Conservation (phyloP, 2,888 invertebrate genomes). For the Scrobipalpa costella region DNA sequence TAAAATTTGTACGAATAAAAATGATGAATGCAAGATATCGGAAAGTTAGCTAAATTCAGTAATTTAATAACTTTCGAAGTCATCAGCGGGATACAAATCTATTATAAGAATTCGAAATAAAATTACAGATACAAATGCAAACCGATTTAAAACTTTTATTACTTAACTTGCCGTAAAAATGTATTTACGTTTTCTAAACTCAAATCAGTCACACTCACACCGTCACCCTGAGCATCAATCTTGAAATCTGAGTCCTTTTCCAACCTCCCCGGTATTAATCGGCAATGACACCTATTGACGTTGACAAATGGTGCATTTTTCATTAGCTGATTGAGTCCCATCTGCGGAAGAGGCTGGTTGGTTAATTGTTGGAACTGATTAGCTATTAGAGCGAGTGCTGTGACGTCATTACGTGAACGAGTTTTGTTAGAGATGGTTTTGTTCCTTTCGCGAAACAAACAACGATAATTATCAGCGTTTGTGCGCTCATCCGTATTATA, state of each 20-base stretch:
- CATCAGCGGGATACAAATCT: too few relatives aligned
- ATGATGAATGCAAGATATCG: too few relatives aligned
- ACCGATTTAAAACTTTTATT: too few relatives aligned
- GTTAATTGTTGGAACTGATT: slow-evolving; percentile 24
- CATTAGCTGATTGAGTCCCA: slow-evolving; percentile 32
- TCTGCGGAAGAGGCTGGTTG: slow-evolving; percentile 29
- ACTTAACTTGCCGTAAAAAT: too few relatives aligned
- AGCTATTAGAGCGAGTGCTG: slow-evolving; percentile 13
- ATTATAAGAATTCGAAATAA: too few relatives aligned
- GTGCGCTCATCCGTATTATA: too few relatives aligned
- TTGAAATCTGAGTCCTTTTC: neutral
- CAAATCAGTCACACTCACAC: neutral
- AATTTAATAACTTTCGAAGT: too few relatives aligned
- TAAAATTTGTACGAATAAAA: too few relatives aligned
- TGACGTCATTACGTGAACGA: slow-evolving; percentile 11
- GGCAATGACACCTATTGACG: slow-evolving; percentile 31
- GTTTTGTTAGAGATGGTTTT: slow-evolving; percentile 5
- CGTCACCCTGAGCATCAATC: slow-evolving; percentile 1
- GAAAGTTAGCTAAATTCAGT: too few relatives aligned
- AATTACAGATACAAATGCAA: too few relatives aligned
- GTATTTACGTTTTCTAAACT: too few relatives aligned
- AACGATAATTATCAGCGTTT: neutral
- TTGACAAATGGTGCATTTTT: slow-evolving; percentile 35
- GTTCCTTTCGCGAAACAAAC: neutral
- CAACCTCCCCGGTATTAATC: slow-evolving; percentile 30